Percentiles rank a stretch among this genome's conserved stretches.
Conservation (phyloP, 2,797 vertebrate genomes). For the Alauda arvensis region DNA sequence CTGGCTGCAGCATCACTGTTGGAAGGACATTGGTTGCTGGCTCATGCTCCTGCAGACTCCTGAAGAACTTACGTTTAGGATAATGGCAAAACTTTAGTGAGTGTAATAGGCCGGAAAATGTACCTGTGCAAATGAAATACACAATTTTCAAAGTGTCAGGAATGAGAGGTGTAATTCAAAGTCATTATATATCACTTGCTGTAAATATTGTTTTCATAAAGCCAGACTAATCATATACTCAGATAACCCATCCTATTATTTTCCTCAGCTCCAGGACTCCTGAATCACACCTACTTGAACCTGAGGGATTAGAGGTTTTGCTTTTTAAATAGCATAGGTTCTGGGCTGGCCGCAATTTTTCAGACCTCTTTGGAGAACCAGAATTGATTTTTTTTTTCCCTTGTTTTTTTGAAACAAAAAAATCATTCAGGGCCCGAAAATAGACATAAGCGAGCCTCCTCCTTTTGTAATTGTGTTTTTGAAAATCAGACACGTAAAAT, state of each 20-base stretch:
- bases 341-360: neutral
- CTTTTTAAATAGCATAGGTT: constrained; percentile 18
- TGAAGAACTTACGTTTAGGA: neutral
- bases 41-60: neutral
- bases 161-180: neutral
- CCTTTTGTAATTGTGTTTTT: constrained; percentile 54
- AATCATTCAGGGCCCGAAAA: constrained; percentile 14
- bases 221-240: constrained; percentile 9
- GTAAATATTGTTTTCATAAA: constrained; percentile 34
- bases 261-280: neutral
- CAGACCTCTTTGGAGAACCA: constrained; percentile 18
- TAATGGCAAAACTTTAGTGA: neutral
- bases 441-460: constrained; percentile 8
- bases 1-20: neutral
- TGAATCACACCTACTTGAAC: constrained; percentile 25
- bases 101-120: constrained; percentile 14
- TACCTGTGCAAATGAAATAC: neutral
- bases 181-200: neutral
- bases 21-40: neutral
- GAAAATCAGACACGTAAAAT: constrained; percentile 72
- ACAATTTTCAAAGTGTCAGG: neutral
- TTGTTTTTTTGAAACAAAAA: constrained; percentile 3
- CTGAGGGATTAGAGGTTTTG: constrained; percentile 21
- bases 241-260: constrained; percentile 25
- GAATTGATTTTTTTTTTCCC: constrained; percentile 8